These are phyloP conservation scores for Monodelphis domestica DNA, from an alignment of 2,797 vertebrate species.

Conservation along the genomic window DNA sequence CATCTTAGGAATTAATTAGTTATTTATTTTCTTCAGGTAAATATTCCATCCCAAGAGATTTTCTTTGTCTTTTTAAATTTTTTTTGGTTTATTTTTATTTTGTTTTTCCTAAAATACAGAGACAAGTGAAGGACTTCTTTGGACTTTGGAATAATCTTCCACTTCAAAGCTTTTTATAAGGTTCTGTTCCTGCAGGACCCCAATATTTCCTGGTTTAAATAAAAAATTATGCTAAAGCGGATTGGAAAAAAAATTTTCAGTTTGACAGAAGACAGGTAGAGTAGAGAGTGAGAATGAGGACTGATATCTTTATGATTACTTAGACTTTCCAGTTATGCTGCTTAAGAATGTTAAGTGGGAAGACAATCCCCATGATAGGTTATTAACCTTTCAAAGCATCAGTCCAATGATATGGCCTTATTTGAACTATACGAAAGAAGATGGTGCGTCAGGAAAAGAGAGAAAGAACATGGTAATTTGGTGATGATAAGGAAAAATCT, in stretches of 20 bases:
- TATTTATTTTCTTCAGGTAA: not conserved
- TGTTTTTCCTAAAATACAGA: not conserved
- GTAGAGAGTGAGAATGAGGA: not conserved
- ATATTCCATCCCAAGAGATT: not conserved
- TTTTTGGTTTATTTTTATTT: not conserved
- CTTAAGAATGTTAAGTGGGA: not conserved
- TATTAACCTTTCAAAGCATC: not conserved
- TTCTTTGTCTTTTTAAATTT: not conserved
- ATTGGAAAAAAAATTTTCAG: not conserved
- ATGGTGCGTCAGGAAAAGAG: not conserved
- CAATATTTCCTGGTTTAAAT: not conserved
- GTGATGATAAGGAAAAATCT: not conserved
- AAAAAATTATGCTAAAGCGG: not conserved
- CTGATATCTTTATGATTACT: not conserved
- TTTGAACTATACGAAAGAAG: not conserved
- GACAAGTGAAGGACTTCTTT: not conserved
- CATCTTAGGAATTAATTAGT: not conserved
- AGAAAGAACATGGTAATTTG: not conserved
- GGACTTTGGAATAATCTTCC: not conserved
- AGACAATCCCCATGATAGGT: not conserved
- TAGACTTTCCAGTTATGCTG: not conserved
- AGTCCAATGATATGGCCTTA: not conserved
- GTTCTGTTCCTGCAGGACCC: not conserved
- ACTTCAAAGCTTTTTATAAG: not conserved
- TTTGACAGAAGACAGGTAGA: not conserved